Base-by-base conservation (phyloP, 2,797 vertebrate species). In the Urosaurus nigricauda region DNA sequence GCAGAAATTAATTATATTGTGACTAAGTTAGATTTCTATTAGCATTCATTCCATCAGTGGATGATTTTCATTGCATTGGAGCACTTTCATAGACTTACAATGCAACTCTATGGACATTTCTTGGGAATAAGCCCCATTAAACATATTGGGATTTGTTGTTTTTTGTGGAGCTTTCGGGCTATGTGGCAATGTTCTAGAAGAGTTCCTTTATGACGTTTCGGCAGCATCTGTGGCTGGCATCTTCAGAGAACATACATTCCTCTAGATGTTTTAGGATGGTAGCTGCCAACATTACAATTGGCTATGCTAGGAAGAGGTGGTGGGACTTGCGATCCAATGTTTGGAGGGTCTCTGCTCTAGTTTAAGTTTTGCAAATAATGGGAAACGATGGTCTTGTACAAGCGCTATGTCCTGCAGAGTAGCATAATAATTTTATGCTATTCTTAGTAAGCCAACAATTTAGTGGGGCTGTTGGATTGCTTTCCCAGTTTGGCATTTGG, bases 1-100 rank as follows among this genome's bases (percentile, higher is more conserved):
- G 87, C 14, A 88, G 89, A 93, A 95, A 94, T 93, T 93, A 95
- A 94, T 94, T 92, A 80, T 87, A 71, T 86, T 92, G 87, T 87
- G 84, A 51, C 35, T 79, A 91, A 73, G 75, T 91, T 93, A 92
- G 88, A 84, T 91, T 94, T 94, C 90, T 89, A 88, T 95, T 94
- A 94, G 86, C 86, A 92, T 90, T 92, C 47, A 91, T 21, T 87
- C 90, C 90, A 91, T 79, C 93, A 90, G 91, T 92, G 92, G 90
- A 90, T 91, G 87, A 65, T 93, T 47, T 90, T 93, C 87, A 89
- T 93, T 94, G 91, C 56, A 85, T n/a, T 86, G 77, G 77, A 90
- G 85, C 37, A 75, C 75, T 87, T 92, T 88, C 90, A 87, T 68
- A 83, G 14, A 70, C 71, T 24, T 79, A 68, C n/a, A 78, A 56